Base-by-base conservation (phyloP, 2,888 invertebrate genomes). In the Caenorhabditis zanzibari region DNA sequence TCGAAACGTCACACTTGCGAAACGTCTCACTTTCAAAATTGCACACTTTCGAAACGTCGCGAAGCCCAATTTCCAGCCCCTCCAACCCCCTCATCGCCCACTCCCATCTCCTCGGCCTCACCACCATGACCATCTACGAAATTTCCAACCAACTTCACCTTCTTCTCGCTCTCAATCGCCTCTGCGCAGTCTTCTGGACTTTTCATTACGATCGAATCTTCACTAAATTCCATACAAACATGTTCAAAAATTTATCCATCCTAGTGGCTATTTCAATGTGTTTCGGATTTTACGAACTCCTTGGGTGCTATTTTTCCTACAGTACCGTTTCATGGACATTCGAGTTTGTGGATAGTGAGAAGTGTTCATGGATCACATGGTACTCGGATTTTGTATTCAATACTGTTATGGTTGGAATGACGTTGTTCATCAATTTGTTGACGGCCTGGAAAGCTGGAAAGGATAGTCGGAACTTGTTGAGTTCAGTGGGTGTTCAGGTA, bases 351-450 rank as follows among this genome's bases (percentile, higher is more conserved):
- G 12, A 44, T 22, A 59, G 22, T 47, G 28, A 44, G n/a, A 16
- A 22, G 6, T 75, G 75, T 26, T 44, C 44, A 0, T 12, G 16
- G 3, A 41, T 75, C 0, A 75, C 75, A 2, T 75, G 75, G 75
- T 75, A 75, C 19, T 75, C 75, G 22, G 75, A 75, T 24, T 75
- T 75, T n/a, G 44, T 58, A n/a, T 47, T 75, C 35, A 75, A 75
- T 44, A 47, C 66, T 22, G 35, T n/a, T 10, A 41, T 75, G 47
- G 75, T 75, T 1, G 66, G 47, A n/a, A 19, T 64, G 4, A 75
- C 75, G 0, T 49, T 75, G 1, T 7, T 49, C 24, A 10, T 75
- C 32, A 75, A 75, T 44, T 32, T 68, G 35, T 16, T 75, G 9
- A 75, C 75, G 6, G 75, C 75, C 9, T 75, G 32, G 58, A 75